Evolutionary conservation across 2,888 invertebrate genomes (phyloP), one percentile per base, ranked within the genome.

Genomic region (Acanthococcus lagerstroemiae): DNA sequence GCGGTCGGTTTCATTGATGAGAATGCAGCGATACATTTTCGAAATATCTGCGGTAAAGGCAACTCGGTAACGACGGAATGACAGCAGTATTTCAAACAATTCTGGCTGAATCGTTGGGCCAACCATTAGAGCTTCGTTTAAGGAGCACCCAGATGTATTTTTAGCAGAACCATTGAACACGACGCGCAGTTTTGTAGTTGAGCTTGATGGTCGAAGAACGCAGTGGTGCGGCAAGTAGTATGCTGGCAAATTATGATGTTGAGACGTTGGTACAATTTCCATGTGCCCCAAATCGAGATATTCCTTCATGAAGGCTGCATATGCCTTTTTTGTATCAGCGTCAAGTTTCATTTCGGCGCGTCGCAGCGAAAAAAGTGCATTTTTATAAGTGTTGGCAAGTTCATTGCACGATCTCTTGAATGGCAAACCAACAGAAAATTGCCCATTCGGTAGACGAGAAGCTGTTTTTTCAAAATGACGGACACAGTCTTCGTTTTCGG

Each of bases 11-110:
- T 67, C 55, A 24, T 70, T 57, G 0, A 75, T 61, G 1, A 46
- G 9, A n/a, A 75, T 71, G 67, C 74, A 73, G 1, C 74, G 69
- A 66, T 73, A 75, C 73, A 75, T 75, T 68, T 76, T 76, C 19
- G 70, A 72, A 9, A 77, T 73, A 60, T 76, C 76, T 0, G 73
- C 73, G 4, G 72, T 72, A n/a, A 76, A 68, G 0, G 73, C 72
- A 27, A 71, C 69, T 5, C 65, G 67, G 60, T 74, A 70, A 7
- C 67, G 60, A 3, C 75, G 66, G 66, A 73, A 73, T 9, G 73
- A 57, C 4, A 73, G 19, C 3, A 76, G 55, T n/a, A 74, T 71
- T 6, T 70, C 61, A 54, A 73, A 70, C 4, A 75, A 67, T 22
- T 73, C 72, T 9, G 71, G 70, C 63, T 76, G 73, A 0, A 75